phyloP scores from a whole-genome alignment of 2,888 invertebrate species.

The Eupithecia exiguata region DNA sequence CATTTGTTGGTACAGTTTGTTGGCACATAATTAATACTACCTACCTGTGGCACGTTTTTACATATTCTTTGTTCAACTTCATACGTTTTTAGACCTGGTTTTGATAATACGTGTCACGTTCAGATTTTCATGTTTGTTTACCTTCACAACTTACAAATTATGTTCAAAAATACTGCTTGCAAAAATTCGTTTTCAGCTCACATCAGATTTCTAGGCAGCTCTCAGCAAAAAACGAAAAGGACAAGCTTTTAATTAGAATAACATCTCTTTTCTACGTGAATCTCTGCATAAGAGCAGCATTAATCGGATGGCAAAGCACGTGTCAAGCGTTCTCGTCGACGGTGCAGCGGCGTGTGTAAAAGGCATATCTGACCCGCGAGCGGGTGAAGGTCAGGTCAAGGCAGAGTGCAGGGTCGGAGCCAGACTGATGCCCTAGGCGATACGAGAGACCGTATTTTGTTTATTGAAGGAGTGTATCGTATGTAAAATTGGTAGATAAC shows the following conservation, averaged over 20 bases:
- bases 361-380: constrained; percentile 40
- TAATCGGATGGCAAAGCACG: constrained; percentile 28
- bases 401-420: constrained; percentile 57
- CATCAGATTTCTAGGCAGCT: background rate
- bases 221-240: background rate
- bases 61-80: constrained; percentile 1
- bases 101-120: background rate
- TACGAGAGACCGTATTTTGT: background rate
- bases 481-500: too few species aligned
- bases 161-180: background rate
- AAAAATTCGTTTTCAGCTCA: background rate
- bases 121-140: background rate
- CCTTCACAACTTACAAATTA: background rate
- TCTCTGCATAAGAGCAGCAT: background rate
- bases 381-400: constrained; percentile 73
- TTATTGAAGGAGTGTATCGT: background rate
- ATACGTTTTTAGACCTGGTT: background rate
- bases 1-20: constrained; percentile 18
- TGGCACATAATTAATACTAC: constrained; percentile 26
- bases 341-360: constrained; percentile 35
- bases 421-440: constrained; percentile 13
- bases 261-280: background rate
- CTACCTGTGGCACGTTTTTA: constrained; percentile 14
- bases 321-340: constrained; percentile 24
- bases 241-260: background rate